phyloP scores from a whole-genome alignment of 2,888 invertebrate genomes.

The Mythimna loreyi region DNA sequence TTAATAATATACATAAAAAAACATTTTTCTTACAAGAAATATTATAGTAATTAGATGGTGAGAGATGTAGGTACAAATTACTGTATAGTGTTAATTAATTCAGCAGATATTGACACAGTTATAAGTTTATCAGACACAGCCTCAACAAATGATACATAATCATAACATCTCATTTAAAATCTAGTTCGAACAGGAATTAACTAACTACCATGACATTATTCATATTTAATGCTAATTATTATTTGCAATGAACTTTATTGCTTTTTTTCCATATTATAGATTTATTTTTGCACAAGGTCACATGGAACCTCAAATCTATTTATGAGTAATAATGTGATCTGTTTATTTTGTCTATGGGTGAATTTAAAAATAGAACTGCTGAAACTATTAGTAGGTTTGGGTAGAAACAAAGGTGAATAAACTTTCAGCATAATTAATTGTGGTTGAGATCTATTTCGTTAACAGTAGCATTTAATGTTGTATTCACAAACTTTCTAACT shows the following conservation, averaged over 20 bases:
- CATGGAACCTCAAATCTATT: neutral
- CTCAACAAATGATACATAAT: constrained; percentile 16
- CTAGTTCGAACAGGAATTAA: constrained; percentile 45
- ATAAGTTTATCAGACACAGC: constrained; percentile 25
- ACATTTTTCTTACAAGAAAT: neutral
- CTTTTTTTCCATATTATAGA: neutral
- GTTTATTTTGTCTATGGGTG: constrained; percentile 30
- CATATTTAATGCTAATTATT: constrained; percentile 29
- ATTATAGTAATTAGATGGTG: too few relatives aligned
- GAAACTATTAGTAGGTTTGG: constrained; percentile 6
- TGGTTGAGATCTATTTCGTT: neutral
- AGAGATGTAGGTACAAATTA: too few relatives aligned
- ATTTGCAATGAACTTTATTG: constrained; percentile 25
- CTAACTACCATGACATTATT: neutral
- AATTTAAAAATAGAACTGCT: constrained; percentile 4
- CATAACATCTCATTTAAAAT: constrained; percentile 30
- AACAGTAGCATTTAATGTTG: neutral
- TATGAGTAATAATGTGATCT: neutral
- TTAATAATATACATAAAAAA: rapidly evolving
- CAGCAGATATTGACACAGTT: neutral
- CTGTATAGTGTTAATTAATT: neutral
- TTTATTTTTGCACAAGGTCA: neutral
- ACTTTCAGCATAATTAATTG: constrained; percentile 2
- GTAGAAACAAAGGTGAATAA: constrained; percentile 39
- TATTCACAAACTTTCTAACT: too few relatives aligned